Evolutionary conservation across 2,113 vertebrate genomes (phyloP), one percentile per base, ranked within the genome.

Genomic region (Chinchilla lanigera): DNA sequence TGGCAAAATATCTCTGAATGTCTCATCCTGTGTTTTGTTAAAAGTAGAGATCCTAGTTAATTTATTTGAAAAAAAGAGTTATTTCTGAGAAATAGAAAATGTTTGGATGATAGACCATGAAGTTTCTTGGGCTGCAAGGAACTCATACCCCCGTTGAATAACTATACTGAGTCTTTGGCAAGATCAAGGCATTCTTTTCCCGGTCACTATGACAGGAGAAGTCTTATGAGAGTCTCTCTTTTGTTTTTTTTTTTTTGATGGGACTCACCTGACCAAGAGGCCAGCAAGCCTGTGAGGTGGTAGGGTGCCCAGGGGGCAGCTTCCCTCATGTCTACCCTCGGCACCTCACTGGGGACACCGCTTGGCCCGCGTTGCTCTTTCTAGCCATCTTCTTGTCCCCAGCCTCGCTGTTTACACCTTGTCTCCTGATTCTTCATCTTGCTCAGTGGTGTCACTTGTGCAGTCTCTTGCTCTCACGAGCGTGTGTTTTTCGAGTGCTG

Each of bases 61-160:
- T 93, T 82, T 95, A 71, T 58, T 94, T 86, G 71, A 81, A 77
- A 90, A 85, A 71, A 85, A 67, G 58, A 61, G 88, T 73, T 81
- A 47, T 78, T 94, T 84, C 94, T 19, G 81, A 96, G 78, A 90
- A 90, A 78, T 41, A 90, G 97, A 89, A 96, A 22, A 30, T 71
- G 44, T 92, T 86, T 95, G 84, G 75, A 93, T 69, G 41, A 22
- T 73, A 88, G 65, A 47, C 24, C 44, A 20, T 93, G 16, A 86
- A 85, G 65, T 90, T 89, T 52, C 85, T 77, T 80, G 65, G 38
- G n/a, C 61, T 92, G 1, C 28, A 1, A 20, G 77, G 41, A 78
- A 75, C 69, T 56, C 35, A 10, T 33, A 33, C 52, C 58, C 22
- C 38, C 44, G 35, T 71, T 44, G 47, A 83, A 11, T 88, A 83